Base-by-base conservation (phyloP, 2,113 vertebrate genomes). In the Bombycilla garrulus region DNA sequence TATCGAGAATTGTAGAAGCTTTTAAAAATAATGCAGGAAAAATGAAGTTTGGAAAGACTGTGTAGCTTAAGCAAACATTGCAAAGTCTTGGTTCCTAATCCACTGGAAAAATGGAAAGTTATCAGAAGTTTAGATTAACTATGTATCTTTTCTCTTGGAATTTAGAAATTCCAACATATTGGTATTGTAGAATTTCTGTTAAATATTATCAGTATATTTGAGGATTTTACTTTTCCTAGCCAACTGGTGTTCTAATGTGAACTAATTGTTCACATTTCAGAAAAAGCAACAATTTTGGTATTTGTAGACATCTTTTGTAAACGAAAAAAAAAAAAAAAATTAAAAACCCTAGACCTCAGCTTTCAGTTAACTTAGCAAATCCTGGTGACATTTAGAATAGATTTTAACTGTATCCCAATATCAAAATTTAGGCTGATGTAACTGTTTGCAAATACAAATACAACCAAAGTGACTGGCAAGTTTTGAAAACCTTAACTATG, bases 201-300 rank as follows among this genome's bases (percentile, higher is more conserved):
- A 36, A 76, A 76, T 15, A 11, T 31, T 73, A 42, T 42, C 13
- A 6, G 16, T 4, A 11, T 29, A 19, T 38, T 44, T 61, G 4
- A 73, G 65, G n/a, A 65, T 56, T 65, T 60, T 28, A 20, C 16
- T 57, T 64, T 25, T 47, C 15, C n/a, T 31, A 77, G 29, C 3
- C 38, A 54, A 5, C 11, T 23, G n/a, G n/a, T n/a, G n/a, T n/a
- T n/a, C n/a, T n/a, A n/a, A n/a, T 50, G 15, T 1, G 0, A 76
- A 67, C 12, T 29, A 64, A 21, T 6, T 29, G 2, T 21, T 58
- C 24, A 35, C 14, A 24, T 48, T 26, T 35, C 23, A 69, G 45
- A 20, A 77, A 82, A 86, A 44, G 0, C 12, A 80, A 26, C 7
- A 50, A 2, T n/a, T 91, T 28, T 25, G 9, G 2, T 1, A 12